Percentiles rank a stretch among this genome's conserved stretches.
phyloP scores from a whole-genome alignment of 2,888 invertebrate species.

The Chrysolina haemoptera region DNA sequence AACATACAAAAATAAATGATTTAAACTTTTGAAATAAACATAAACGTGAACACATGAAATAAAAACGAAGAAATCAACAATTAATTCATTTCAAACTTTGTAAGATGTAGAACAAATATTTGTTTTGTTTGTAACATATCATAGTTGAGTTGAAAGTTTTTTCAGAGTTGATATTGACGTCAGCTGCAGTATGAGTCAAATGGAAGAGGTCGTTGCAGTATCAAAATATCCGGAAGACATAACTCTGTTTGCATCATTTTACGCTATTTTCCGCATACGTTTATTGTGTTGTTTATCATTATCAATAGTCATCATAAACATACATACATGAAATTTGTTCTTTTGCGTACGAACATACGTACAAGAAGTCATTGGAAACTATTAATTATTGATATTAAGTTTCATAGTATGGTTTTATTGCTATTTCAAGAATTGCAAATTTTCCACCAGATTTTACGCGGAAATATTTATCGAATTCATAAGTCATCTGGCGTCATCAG shows the following conservation, averaged over 20 bases:
- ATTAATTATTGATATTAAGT: neutral
- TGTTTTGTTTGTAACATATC: too few species aligned
- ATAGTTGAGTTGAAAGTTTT: too few species aligned
- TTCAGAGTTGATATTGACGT: too few species aligned
- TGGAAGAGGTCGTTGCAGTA: too few species aligned
- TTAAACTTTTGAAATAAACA: too few species aligned
- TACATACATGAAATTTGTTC: neutral
- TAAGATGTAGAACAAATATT: too few species aligned
- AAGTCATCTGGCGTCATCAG: neutral
- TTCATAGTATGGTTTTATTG: neutral
- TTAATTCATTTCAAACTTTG: too few species aligned
- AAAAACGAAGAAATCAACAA: too few species aligned
- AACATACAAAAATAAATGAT: too few species aligned
- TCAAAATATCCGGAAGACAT: neutral
- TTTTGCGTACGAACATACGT: neutral
- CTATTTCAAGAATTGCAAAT: constrained; percentile 5
- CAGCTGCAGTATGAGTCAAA: too few species aligned
- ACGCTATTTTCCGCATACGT: neutral
- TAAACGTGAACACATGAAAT: too few species aligned
- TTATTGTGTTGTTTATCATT: neutral
- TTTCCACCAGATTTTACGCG: neutral
- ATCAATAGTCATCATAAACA: neutral
- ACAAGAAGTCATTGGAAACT: neutral
- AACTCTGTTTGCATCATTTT: neutral
- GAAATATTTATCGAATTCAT: neutral